These are phyloP conservation scores for Molossus molossus DNA, from an alignment of 2,797 vertebrate species.

Conservation along the genomic window DNA sequence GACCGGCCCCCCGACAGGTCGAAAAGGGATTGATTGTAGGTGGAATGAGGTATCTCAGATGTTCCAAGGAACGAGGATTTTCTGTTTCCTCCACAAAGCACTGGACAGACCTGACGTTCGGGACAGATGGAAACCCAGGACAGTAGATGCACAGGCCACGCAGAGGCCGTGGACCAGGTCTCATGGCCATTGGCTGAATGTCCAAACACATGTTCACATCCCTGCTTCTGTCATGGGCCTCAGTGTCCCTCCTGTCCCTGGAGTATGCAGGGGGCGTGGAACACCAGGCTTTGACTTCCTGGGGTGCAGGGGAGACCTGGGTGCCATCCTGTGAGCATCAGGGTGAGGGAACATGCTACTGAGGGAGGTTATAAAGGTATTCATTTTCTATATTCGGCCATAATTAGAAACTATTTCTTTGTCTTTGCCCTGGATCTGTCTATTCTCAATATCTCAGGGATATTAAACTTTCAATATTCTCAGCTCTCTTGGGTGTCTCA, in stretches of 20 bases:
- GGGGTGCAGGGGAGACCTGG: not conserved
- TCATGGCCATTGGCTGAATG: not conserved
- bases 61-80: not conserved
- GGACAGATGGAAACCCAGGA: too few species aligned
- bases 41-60: not conserved
- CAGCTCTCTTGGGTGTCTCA: not conserved
- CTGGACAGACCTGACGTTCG: not conserved
- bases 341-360: not conserved
- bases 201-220: not conserved
- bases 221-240: not conserved
- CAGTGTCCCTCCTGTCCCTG: not conserved
- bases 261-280: not conserved
- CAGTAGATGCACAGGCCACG: not conserved
- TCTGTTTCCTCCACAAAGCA: not conserved
- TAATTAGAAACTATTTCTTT: not conserved
- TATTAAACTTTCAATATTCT: conserved; percentile 18
- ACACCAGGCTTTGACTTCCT: not conserved
- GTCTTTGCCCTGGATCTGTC: not conserved
- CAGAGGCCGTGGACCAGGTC: not conserved
- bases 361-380: not conserved
- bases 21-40: not conserved
- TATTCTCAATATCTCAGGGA: not conserved
- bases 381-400: not conserved
- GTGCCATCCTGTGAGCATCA: not conserved
- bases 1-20: not conserved